Evolutionary conservation across 2,113 vertebrate species (phyloP), one percentile per base, ranked within the genome.

Genomic region (Prolemur simus): DNA sequence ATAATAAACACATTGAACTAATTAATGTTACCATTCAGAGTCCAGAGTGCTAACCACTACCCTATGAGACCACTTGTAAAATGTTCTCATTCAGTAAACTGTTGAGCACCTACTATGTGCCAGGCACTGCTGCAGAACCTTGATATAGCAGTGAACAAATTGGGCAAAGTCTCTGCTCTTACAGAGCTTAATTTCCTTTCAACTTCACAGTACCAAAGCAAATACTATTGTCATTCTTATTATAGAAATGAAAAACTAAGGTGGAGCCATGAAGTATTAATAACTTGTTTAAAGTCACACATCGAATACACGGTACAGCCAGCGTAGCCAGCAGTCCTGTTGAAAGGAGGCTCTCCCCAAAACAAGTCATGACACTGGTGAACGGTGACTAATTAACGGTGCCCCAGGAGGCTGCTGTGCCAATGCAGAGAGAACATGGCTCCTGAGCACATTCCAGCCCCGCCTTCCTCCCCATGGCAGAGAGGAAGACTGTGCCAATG

Each of bases 351-450:
- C 60, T 45, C 58, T n/a, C 39, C 34, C 2, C 0, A 13, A 27
- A 5, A 6, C 12, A 10, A 8, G 66, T 7, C 8, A 32, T 0
- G n/a, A 47, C 58, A 23, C 15, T 0, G 2, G 39, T 2, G 13
- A 42, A 27, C 6, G 37, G n/a, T 20, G 27, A 23, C 25, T 64
- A 66, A 68, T 56, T 49, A 34, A 25, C 10, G n/a, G 60, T n/a
- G 63, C 45, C 60, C 12, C 32, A 63, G 47, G 73, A 54, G 37
- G 15, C n/a, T 37, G 47, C 29, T 39, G 34, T 3, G 2, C 49
- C 9, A 42, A 17, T 3, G 8, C 29, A 37, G 12, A 32, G 14
- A n/a, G 45, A 6, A 21, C 2, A 1, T 1, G 2, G 60, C 68
- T 42, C 15, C 60, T 4, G 13, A 5, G 25, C 49, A 64, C 11